Evolutionary conservation across 1,140 invertebrate species (phyloP).

Genomic region (Nasonia vitripennis): DNA sequence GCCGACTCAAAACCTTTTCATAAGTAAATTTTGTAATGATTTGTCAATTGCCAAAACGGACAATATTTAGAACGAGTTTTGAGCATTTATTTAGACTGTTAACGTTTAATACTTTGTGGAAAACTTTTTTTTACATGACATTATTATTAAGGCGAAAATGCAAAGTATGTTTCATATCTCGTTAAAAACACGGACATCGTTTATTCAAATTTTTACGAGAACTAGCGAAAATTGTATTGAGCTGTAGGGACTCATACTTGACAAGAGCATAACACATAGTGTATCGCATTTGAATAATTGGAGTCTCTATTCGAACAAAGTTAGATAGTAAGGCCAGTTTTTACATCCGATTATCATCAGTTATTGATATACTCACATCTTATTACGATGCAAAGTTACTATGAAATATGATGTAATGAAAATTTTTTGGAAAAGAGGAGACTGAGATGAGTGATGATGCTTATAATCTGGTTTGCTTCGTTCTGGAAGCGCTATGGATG

Average conservation of each 20-base stretch:
- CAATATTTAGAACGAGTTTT: background rate
- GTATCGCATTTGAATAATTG: conserved; percentile 46
- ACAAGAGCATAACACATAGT: background rate
- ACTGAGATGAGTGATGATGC: conserved; percentile 31
- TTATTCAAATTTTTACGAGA: conserved; percentile 39
- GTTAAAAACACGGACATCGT: conserved; percentile 23
- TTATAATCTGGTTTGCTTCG: conserved; percentile 12
- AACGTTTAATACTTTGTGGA: background rate
- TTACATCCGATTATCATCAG: conserved; percentile 36
- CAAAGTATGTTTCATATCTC: conserved; percentile 23
- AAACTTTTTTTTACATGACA: background rate
- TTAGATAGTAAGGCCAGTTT: conserved; percentile 29
- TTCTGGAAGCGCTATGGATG: conserved; percentile 18
- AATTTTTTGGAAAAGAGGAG: conserved; percentile 26
- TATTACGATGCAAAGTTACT: conserved; percentile 30
- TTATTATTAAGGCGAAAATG: background rate
- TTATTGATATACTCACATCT: conserved; percentile 29
- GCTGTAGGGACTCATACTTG: background rate
- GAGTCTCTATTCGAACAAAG: conserved; percentile 19
- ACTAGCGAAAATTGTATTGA: background rate
- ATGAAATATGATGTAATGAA: conserved; percentile 40
- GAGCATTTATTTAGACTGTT: background rate
- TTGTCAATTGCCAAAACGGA: background rate
- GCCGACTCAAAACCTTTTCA: background rate
- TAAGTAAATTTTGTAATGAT: background rate